Base-by-base conservation (phyloP, 1,140 invertebrate genomes). In the Wasmannia auropunctata region DNA sequence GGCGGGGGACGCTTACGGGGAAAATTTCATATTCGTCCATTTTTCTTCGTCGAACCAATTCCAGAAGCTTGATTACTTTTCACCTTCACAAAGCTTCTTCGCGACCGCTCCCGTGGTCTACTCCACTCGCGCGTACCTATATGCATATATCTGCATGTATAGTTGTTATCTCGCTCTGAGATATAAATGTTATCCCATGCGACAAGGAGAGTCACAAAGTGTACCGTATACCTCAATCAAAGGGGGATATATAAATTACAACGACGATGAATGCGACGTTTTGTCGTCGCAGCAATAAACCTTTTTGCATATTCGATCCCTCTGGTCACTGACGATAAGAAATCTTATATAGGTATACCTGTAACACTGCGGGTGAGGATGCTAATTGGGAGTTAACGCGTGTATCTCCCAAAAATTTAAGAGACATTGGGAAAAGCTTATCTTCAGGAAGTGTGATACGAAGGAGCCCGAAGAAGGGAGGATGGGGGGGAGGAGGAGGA, bases 21-120 rank as follows among this genome's bases (percentile, higher is more conserved):
- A 89, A 87, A 93, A 90, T 90, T 91, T 93, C 88, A 85, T 88
- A 79, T 90, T 91, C 86, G 87, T 89, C 77, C 76, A 89, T 88
- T 91, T 90, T 69, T 89, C 75, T 74, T 87, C 69, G 54, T 85
- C 81, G 37, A 54, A 72, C 91, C 89, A 92, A 92, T 92, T 92
- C 91, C 91, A 91, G 91, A 86, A 92, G 91, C 91, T 91, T 92
- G 88, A 92, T 92, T 92, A 92, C 85, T 91, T 89, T 56, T 91
- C 76, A 89, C 75, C 88, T 70, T 74, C 84, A 81, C 83, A 85
- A 88, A 85, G 62, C 84, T 80, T 69, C 83, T 51, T 74, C 56
- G 43, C 2, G 56, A 46, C 51, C 75, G 58, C 46, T 60, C 58
- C 54, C 37, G 79, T 83, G 67, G 54, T 65, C 65, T 83, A 74